Conservation (phyloP, 2,888 invertebrate genomes). For the Pycnomerus fuliginosus region DNA sequence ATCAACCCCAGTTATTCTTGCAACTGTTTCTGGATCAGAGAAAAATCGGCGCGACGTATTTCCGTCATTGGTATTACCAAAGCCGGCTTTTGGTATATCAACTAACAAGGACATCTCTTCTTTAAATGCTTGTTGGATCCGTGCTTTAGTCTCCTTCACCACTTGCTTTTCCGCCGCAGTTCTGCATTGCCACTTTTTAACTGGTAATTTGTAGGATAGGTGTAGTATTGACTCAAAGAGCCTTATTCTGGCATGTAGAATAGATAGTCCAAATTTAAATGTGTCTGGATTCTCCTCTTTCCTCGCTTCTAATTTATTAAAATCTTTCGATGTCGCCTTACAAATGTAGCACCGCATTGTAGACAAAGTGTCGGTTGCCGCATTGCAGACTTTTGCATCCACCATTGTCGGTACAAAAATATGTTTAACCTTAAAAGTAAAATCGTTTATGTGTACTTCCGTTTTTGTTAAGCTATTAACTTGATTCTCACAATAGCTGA, state of each 20-base stretch:
- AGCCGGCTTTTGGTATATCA: constrained; percentile 38
- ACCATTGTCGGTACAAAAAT: constrained; percentile 30
- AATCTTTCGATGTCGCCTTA: constrained; percentile 26
- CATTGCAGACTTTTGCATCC: constrained; percentile 38
- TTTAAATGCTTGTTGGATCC: constrained; percentile 7
- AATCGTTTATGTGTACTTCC: not conserved
- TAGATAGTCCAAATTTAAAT: constrained; percentile 26
- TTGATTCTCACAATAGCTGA: constrained; percentile 9
- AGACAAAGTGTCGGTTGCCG: constrained; percentile 31
- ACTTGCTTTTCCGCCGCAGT: constrained; percentile 9
- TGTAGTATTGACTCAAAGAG: constrained; percentile 26
- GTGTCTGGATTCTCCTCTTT: constrained; percentile 7
- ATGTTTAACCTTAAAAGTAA: constrained; percentile 6
- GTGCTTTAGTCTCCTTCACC: not conserved
- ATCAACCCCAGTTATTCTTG: constrained; percentile 6
- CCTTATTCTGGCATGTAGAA: constrained; percentile 26
- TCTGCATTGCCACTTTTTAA: constrained; percentile 32
- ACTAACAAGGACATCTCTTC: constrained; percentile 34
- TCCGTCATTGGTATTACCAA: constrained; percentile 38
- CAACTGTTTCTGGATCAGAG: constrained; percentile 20
- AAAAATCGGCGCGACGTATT: constrained; percentile 37
- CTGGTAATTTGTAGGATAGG: constrained; percentile 38
- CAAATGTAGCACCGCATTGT: constrained; percentile 23
- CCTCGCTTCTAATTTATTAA: constrained; percentile 12
- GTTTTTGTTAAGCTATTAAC: not conserved